Evolutionary conservation across 2,113 vertebrate species (phyloP), one percentile per base, ranked within the genome.

Genomic region (Pseudopipra pipra): DNA sequence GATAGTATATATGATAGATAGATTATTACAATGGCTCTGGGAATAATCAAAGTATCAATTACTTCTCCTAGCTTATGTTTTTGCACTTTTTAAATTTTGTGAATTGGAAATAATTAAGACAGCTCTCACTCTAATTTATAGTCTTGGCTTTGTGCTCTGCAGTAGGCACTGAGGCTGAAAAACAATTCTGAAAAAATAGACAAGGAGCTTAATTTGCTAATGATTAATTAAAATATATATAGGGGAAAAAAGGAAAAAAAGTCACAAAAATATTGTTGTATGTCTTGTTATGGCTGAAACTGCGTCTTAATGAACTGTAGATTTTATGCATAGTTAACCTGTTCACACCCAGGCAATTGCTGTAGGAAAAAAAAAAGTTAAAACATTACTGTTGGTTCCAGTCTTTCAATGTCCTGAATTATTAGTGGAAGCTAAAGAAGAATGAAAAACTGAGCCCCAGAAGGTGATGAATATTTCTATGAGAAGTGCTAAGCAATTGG

Each of bases 381-480:
- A 75, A 75, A 33, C 2, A 7, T 70, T 85, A 31, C 20, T 87
- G 12, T 63, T 58, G 31, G 14, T 63, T 83, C 15, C 30, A 77
- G 51, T 82, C 62, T 47, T 89, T 94, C 51, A 39, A 0, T 55
- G 44, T 65, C 54, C 24, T 82, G 71, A 83, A 46, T 93, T 94
- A 72, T 63, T 78, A 91, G 37, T 33, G 16, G 31, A 37, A 85
- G 18, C 58, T 59, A 19, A n/a, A 28, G 44, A 96, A 75, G 66
- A 96, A 74, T 73, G 74, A 72, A 90, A 92, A 96, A 70, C 58
- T 56, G 71, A 86, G 67, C 41, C 82, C 86, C 56, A 78, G 62
- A 85, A 83, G 46, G 79, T 71, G 79, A 91, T 86, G 61, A 85
- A 93, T 93, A 85, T 96, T 97, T 96, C 80, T 54, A 33, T n/a